Conservation (phyloP, 1,140 invertebrate species). For the Drosophila sucinea region DNA sequence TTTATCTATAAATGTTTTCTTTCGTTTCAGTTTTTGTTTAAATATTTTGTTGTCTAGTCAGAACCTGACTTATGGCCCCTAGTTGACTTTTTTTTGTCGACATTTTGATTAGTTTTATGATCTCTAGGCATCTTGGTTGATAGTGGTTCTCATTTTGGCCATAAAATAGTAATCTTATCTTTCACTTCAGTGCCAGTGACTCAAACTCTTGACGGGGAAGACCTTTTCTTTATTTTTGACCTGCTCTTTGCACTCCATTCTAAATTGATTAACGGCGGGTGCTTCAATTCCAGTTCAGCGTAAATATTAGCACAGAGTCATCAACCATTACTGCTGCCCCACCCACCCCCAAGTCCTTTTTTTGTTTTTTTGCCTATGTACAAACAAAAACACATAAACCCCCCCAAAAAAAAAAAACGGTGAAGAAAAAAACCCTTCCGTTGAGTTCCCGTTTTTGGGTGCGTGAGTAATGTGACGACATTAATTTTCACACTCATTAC, state of each 20-base stretch:
- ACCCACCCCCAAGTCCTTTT: background rate
- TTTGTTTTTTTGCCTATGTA: conserved; percentile 3
- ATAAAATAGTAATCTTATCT: conserved; percentile 19
- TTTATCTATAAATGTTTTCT: too few relatives aligned
- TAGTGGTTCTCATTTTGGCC: too few relatives aligned
- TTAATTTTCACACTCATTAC: conserved; percentile 82
- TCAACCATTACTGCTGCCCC: conserved; percentile 15
- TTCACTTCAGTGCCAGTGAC: conserved; percentile 33
- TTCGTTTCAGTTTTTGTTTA: too few relatives aligned
- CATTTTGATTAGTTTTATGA: too few relatives aligned
- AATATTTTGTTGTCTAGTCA: too few relatives aligned
- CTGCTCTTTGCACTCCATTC: conserved; percentile 25
- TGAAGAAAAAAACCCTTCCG: conserved; percentile 7
- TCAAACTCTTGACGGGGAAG: conserved; percentile 23
- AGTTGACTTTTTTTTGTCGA: too few relatives aligned
- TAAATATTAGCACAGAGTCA: conserved; percentile 67
- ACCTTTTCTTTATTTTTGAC: background rate
- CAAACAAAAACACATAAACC: conserved; percentile 10
- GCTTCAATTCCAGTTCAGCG: conserved; percentile 60
- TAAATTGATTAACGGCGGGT: conserved; percentile 61
- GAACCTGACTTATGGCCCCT: too few relatives aligned
- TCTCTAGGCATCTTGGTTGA: too few relatives aligned
- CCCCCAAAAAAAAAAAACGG: conserved; percentile 12
- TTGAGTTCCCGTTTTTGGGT: conserved; percentile 50
- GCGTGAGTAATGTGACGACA: conserved; percentile 81